These are phyloP conservation scores for Leptatherina wallacei DNA, from an alignment of 2,797 vertebrate species.

Conservation along the genomic window DNA sequence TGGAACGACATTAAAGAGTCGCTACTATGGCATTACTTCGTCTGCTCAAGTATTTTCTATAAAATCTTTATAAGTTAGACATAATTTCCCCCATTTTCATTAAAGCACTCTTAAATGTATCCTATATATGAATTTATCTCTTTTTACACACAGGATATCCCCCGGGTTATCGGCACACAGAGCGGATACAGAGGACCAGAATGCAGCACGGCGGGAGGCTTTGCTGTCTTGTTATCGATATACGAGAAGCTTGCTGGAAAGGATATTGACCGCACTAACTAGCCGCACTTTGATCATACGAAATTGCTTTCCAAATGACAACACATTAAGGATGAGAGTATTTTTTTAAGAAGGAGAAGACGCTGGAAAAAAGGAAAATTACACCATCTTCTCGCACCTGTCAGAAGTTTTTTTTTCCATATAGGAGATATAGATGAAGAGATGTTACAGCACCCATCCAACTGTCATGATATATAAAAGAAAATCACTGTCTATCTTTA, in stretches of 20 bases:
- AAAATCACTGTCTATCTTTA: slow-evolving; percentile 38
- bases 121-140: neutral
- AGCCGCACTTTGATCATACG: slow-evolving; percentile 78
- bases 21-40: neutral
- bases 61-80: slow-evolving; percentile 4
- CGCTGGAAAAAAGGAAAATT: slow-evolving; percentile 43
- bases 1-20: slow-evolving; percentile 17
- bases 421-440: slow-evolving; percentile 54
- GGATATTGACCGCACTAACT: slow-evolving; percentile 78
- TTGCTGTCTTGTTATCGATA: slow-evolving; percentile 75
- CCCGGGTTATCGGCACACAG: slow-evolving; percentile 29
- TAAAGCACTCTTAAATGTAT: slow-evolving; percentile 12
- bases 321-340: slow-evolving; percentile 74
- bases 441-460: slow-evolving; percentile 36
- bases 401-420: slow-evolving; percentile 58
- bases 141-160: slow-evolving; percentile 34
- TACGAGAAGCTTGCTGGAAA: slow-evolving; percentile 67
- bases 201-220: slow-evolving; percentile 62
- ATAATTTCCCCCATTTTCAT: slow-evolving; percentile 12
- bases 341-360: slow-evolving; percentile 45
- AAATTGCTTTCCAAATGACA: slow-evolving; percentile 77
- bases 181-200: slow-evolving; percentile 48
- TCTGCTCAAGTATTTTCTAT: neutral
- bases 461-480: slow-evolving; percentile 40
- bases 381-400: slow-evolving; percentile 53